These are phyloP conservation scores for Sclerodermus sp. DNA, from an alignment of 2,888 invertebrate species.

Conservation along the genomic window DNA sequence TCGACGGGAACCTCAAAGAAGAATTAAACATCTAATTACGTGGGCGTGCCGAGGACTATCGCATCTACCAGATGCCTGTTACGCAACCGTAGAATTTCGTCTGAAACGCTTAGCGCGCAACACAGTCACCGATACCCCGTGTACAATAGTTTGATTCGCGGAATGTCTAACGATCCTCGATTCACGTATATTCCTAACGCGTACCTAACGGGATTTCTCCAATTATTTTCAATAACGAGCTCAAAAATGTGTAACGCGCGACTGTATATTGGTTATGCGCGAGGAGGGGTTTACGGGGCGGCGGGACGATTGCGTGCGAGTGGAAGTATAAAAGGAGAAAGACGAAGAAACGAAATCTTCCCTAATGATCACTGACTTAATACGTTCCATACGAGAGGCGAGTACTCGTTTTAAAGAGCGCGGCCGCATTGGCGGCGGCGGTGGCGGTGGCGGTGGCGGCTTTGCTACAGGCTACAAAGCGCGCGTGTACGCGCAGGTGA, in stretches of 20 bases:
- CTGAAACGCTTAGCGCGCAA: too few relatives aligned
- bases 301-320: neutral
- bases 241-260: too few relatives aligned
- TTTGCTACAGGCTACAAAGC: slow-evolving; percentile 23
- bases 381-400: slow-evolving; percentile 18
- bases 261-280: too few relatives aligned
- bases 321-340: neutral
- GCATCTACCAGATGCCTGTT: slow-evolving; percentile 6
- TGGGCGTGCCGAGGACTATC: neutral
- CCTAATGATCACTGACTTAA: slow-evolving; percentile 31
- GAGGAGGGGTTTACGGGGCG: slow-evolving; percentile 5
- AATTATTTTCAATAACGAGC: too few relatives aligned
- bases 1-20: slow-evolving; percentile 2
- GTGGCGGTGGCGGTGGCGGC: neutral
- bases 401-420: slow-evolving; percentile 31
- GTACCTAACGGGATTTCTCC: too few relatives aligned
- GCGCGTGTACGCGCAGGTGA: slow-evolving; percentile 18
- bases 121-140: too few relatives aligned
- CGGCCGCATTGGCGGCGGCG: slow-evolving; percentile 10
- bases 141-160: too few relatives aligned
- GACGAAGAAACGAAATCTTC: slow-evolving; percentile 14
- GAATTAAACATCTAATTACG: slow-evolving; percentile 18
- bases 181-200: too few relatives aligned
- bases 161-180: too few relatives aligned
- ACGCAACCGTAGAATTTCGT: too few relatives aligned